phyloP scores from a whole-genome alignment of 2,888 invertebrate genomes.

The Sminthurinus aureus region DNA sequence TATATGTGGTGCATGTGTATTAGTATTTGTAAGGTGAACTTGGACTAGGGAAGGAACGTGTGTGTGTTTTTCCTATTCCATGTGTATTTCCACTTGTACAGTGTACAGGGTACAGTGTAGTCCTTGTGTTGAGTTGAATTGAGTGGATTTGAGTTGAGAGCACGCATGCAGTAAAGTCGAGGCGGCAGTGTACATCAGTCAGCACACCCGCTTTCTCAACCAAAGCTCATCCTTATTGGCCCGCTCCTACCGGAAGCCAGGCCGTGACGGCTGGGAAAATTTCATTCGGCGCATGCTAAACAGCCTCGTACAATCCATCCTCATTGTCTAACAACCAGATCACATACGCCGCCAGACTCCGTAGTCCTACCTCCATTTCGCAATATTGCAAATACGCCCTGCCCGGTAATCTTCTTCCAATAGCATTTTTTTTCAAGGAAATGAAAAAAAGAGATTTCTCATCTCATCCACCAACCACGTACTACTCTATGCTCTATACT shows the following conservation, averaged over 20 bases:
- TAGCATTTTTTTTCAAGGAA: conserved; percentile 24
- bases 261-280: conserved; percentile 57
- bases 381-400: conserved; percentile 41
- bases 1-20: background rate
- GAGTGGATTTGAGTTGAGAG: no score
- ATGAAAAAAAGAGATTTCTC: conserved; percentile 2
- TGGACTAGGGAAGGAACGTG: background rate
- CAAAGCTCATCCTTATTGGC: conserved; percentile 47
- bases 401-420: conserved; percentile 43
- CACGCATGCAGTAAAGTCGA: conserved; percentile 13
- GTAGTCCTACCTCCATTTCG: conserved; percentile 39
- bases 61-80: conserved; percentile 12
- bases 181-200: background rate
- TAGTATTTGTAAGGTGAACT: background rate
- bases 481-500: conserved; percentile 1
- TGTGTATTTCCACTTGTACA: background rate
- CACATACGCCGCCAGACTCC: conserved; percentile 47
- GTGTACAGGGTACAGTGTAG: background rate
- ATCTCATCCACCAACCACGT: conserved; percentile 36
- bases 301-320: conserved; percentile 14
- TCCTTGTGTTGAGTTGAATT: background rate
- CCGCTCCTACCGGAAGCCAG: conserved; percentile 57
- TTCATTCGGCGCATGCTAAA: conserved; percentile 56
- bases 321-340: conserved; percentile 51
- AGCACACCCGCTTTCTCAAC: conserved; percentile 53